These are phyloP conservation scores for Megastigmus dorsalis DNA, from an alignment of 2,888 invertebrate species.

Conservation along the genomic window DNA sequence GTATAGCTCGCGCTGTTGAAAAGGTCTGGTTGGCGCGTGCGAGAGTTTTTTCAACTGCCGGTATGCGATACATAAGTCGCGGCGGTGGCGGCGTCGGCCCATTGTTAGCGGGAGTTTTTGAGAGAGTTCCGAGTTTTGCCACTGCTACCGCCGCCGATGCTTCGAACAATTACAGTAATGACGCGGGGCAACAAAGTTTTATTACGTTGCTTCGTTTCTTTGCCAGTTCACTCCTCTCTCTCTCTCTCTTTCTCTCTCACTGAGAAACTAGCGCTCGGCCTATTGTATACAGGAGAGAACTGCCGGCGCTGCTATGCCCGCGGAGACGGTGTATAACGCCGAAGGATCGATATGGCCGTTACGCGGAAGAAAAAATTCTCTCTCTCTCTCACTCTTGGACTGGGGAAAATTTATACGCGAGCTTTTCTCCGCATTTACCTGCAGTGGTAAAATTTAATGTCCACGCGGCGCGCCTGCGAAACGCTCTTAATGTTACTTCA, in stretches of 20 bases:
- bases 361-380: slow-evolving; percentile 9
- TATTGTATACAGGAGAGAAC: not conserved
- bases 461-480: not conserved
- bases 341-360: slow-evolving; percentile 28
- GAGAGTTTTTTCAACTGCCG: not conserved
- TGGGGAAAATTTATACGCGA: not conserved
- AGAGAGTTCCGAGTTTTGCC: too few species aligned
- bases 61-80: too few species aligned
- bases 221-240: not conserved
- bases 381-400: too few species aligned
- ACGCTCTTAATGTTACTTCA: too few species aligned
- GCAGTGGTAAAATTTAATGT: slow-evolving; percentile 19
- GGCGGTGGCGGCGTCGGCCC: too few species aligned
- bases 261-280: not conserved
- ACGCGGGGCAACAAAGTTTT: slow-evolving; percentile 30
- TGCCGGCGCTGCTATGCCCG: too few species aligned
- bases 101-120: not conserved
- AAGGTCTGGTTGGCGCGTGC: not conserved
- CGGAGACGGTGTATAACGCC: not conserved
- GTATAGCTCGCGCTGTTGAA: not conserved
- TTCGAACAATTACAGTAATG: slow-evolving; percentile 35
- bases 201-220: slow-evolving; percentile 18
- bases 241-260: too few species aligned
- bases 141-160: too few species aligned
- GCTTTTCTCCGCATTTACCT: slow-evolving; percentile 25